phyloP scores from a whole-genome alignment of 2,113 vertebrate species.

The Chamaea fasciata region DNA sequence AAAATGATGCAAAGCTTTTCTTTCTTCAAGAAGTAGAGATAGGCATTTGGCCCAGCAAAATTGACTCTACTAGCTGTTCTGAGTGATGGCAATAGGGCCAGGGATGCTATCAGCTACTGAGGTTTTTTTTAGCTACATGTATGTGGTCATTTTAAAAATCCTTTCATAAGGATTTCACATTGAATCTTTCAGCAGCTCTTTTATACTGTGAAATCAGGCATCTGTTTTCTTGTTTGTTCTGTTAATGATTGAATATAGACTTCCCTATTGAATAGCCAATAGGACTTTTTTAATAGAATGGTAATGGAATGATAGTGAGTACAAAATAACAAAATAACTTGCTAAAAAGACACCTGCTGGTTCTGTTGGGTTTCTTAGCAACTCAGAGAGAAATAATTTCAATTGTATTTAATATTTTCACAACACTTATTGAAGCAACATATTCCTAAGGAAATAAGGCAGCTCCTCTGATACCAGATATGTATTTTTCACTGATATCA shows the following conservation, averaged over 20 bases:
- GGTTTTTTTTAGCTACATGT: not conserved
- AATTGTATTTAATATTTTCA: not conserved
- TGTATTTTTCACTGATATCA: not conserved
- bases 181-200: not conserved
- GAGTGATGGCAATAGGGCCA: not conserved
- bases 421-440: not conserved
- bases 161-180: not conserved
- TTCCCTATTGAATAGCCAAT: not conserved
- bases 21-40: not conserved
- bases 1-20: not conserved
- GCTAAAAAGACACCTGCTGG: not conserved
- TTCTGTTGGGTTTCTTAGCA: not conserved
- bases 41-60: not conserved
- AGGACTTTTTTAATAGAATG: not conserved
- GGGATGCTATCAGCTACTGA: not conserved
- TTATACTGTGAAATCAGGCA: not conserved
- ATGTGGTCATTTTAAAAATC: not conserved
- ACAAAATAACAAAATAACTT: not conserved
- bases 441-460: not conserved
- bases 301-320: not conserved
- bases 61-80: not conserved
- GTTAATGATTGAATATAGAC: not conserved
- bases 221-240: not conserved
- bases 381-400: not conserved
- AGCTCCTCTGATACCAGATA: not conserved